phyloP scores from a whole-genome alignment of 2,888 invertebrate species.

The Lithosia quadra region DNA sequence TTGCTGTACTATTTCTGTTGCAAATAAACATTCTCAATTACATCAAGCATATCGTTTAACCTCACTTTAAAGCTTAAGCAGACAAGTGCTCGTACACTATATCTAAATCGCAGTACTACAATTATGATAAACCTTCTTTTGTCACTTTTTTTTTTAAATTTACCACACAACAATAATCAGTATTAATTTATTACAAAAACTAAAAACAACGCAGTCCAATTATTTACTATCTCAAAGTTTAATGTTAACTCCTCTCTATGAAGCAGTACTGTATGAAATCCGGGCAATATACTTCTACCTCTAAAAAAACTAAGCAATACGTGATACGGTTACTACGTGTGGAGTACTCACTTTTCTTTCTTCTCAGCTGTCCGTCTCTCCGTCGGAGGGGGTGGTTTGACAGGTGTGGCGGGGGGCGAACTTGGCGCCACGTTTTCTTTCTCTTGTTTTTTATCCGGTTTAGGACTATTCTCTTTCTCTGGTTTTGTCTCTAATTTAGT shows the following conservation, averaged over 20 bases:
- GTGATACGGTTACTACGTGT: background rate
- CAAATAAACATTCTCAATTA: no score
- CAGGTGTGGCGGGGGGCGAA: conserved; percentile 72
- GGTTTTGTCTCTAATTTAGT: conserved; percentile 71
- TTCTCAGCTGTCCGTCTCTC: conserved; percentile 66
- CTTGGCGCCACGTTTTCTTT: conserved; percentile 83
- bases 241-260: background rate
- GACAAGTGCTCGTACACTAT: no score
- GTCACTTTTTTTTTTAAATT: background rate
- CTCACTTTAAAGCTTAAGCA: no score
- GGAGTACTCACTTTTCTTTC: conserved; percentile 76
- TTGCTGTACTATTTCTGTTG: no score
- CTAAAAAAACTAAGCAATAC: background rate
- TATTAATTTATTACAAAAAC: background rate
- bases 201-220: background rate
- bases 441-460: conserved; percentile 80
- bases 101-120: background rate
- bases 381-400: conserved; percentile 55
- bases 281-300: conserved; percentile 6
- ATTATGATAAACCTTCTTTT: no score
- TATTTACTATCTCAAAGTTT: background rate
- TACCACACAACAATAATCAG: background rate
- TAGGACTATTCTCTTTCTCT: conserved; percentile 71
- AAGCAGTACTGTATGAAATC: background rate
- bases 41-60: no score